Percentiles rank a stretch among this genome's conserved stretches.
These are phyloP conservation scores for Tonatia bakeri DNA, from an alignment of 2,113 vertebrate genomes.

Conservation along the genomic window DNA sequence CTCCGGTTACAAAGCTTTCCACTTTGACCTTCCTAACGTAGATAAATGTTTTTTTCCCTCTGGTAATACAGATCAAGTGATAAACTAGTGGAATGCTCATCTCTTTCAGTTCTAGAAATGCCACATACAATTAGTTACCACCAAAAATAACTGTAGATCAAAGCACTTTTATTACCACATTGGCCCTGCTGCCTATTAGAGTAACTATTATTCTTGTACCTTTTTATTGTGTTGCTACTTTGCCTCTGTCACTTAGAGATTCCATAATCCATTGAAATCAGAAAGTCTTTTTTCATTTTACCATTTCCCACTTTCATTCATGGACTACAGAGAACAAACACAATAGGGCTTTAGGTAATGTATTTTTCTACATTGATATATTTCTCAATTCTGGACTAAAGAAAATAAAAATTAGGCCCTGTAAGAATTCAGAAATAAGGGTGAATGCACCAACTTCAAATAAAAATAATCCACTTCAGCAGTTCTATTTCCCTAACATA, in stretches of 20 bases:
- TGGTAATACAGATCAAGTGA: neutral
- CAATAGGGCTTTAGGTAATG: neutral
- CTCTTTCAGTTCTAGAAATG: constrained; percentile 30
- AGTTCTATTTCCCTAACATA: neutral
- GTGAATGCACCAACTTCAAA: neutral
- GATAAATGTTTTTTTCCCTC: neutral
- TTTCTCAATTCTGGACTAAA: neutral
- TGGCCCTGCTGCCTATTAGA: neutral
- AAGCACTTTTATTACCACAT: neutral
- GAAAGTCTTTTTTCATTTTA: neutral
- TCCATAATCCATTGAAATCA: neutral
- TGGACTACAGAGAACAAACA: neutral
- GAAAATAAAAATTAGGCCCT: neutral
- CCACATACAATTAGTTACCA: constrained; percentile 23
- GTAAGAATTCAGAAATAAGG: neutral
- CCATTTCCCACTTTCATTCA: neutral
- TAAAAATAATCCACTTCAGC: neutral
- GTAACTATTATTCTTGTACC: neutral
- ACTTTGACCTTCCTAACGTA: neutral
- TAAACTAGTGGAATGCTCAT: neutral
- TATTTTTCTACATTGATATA: neutral
- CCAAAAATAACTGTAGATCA: constrained; percentile 44
- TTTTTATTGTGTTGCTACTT: neutral
- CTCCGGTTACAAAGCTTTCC: neutral
- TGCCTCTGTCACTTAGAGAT: neutral